A percentile compares a stretch with the other conserved stretches of the same genome.
phyloP scores from a whole-genome alignment of 2,888 invertebrate species.

The Watsonalla cultraria region DNA sequence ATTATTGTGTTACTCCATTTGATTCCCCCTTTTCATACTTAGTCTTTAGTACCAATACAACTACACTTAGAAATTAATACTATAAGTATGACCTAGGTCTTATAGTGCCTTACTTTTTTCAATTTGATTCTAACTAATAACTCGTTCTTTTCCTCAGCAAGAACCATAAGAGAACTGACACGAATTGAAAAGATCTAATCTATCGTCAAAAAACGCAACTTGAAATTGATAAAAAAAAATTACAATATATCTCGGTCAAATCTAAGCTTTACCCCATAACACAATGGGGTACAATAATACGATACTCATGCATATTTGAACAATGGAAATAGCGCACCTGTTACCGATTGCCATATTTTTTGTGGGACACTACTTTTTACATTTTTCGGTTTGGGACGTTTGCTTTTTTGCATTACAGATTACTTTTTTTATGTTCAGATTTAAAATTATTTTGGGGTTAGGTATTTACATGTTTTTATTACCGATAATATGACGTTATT shows the following conservation, averaged over 20 bases:
- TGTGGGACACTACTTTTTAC: conserved; percentile 7
- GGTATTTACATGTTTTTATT: no score
- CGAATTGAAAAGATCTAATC: conserved; percentile 14
- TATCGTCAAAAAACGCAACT: conserved; percentile 2
- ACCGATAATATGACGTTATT: background rate
- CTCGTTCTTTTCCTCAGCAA: no score
- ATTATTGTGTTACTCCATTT: no score
- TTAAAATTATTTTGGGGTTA: no score
- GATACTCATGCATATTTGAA: conserved; percentile 47
- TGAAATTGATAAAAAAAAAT: background rate
- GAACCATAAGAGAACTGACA: conserved; percentile 2
- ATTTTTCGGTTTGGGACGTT: background rate
- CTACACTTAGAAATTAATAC: no score
- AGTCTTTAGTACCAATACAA: no score
- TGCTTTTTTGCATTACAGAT: background rate
- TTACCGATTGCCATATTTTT: conserved; percentile 25
- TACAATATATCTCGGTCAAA: background rate
- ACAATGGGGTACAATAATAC: conserved; percentile 32
- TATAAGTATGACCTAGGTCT: no score
- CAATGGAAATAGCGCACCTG: conserved; percentile 56
- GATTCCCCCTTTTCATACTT: no score
- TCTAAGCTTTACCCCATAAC: conserved; percentile 7
- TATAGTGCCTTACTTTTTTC: no score
- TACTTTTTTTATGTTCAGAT: background rate
- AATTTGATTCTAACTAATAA: no score